A percentile compares a stretch with the other conserved stretches of the same genome.
Conservation (phyloP, 2,113 vertebrate genomes). For the Rattus rattus region DNA sequence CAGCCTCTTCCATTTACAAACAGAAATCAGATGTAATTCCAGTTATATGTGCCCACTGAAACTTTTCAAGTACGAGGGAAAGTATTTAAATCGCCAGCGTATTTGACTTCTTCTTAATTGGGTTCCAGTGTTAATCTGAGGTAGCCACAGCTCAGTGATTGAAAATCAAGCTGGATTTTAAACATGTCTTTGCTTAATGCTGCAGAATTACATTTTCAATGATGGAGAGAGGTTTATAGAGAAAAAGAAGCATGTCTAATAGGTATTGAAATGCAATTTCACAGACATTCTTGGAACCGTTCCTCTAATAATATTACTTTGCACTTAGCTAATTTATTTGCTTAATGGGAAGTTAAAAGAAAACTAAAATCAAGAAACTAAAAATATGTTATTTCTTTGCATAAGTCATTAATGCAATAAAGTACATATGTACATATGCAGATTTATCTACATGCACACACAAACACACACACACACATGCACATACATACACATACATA, state of each 20-base stretch:
- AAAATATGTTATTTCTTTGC: constrained; percentile 15
- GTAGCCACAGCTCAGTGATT: constrained; percentile 31
- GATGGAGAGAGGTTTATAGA: constrained; percentile 35
- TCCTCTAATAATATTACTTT: constrained; percentile 78
- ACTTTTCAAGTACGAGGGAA: background rate
- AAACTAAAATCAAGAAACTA: constrained; percentile 61
- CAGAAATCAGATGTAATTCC: constrained; percentile 1
- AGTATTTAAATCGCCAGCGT: background rate
- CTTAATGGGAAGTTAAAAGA: constrained; percentile 66
- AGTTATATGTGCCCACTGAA: background rate
- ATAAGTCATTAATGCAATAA: constrained; percentile 9
- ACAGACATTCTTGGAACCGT: constrained; percentile 75
- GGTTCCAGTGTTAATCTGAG: constrained; percentile 54
- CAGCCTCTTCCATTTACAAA: background rate
- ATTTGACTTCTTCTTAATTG: constrained; percentile 43
- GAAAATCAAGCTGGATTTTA: constrained; percentile 57
- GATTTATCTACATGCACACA: background rate
- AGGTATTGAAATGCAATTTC: constrained; percentile 79
- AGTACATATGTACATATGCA: background rate
- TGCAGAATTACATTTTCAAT: constrained; percentile 64
- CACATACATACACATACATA: background rate
- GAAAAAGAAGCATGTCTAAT: constrained; percentile 78
- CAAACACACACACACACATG: fast-evolving
- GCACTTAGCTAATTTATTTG: constrained; percentile 75
- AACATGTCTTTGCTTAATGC: constrained; percentile 68